Base-by-base conservation (phyloP, 2,888 invertebrate genomes). In the Pherbina coryleti region DNA sequence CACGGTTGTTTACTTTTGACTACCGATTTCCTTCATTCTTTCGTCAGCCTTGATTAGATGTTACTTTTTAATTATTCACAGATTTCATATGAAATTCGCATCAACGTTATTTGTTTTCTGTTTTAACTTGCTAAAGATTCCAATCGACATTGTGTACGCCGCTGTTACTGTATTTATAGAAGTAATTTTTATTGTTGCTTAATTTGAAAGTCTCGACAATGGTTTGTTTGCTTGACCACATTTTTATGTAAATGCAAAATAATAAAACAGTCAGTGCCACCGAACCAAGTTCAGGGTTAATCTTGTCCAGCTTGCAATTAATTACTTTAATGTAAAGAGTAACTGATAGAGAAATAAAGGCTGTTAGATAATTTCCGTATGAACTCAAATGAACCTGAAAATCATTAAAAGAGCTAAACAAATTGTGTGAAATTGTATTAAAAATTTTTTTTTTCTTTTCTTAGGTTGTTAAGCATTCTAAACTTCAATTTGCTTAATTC, bases 41-140 rank as follows among this genome's bases (percentile, higher is more conserved):
- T 49, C 14, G 28, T 2, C 64, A n/a, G 64, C 19, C 49, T n/a
- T 64, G 64, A 7, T 69, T 69, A 51, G 25, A 69, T 51, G 69
- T 69, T 51, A 17, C 5, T 67, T 49, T n/a, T 69, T 69, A 69
- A 69, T 69, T 69, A 69, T 69, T 69, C 69, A 69, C 28, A 69
- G 69, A 69, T 69, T 69, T 69, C 51, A 25, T 69, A 69, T 69
- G 51, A 69, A 69, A 22, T 69, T 69, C 69, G 25, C 69, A 51
- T 51, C 28, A 69, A 51, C 19, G 51, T 51, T n/a, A 28, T 49
- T 69, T 44, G 17, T 64, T 34, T 64, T 64, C 64, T 44, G 44
- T 44, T 44, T 44, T 44, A 14, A 44, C 11, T 44, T 44, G 11
- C 44, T 14, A 11, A 44, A 44, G 44, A 44, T 44, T 44, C 2